Base-by-base conservation (phyloP, 1,140 invertebrate genomes). In the Archivesica marissinica region DNA sequence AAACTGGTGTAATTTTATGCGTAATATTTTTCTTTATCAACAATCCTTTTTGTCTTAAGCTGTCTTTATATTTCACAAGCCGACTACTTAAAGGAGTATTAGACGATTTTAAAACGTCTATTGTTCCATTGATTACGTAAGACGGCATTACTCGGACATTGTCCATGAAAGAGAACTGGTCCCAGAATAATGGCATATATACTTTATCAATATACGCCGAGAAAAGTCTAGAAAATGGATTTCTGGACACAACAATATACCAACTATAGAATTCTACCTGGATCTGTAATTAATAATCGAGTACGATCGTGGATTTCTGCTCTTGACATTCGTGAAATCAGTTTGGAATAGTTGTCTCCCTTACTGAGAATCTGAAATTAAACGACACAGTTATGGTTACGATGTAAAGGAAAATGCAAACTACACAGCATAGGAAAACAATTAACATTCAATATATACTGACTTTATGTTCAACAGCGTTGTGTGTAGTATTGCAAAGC, bases 201-300 rank as follows among this genome's bases (percentile, higher is more conserved):
- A 81, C 66, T 44, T 81, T 81, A 30, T 81, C 79, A 7, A 81
- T 23, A 33, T 54, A 81, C 3, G 79, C 79, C 7, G 79, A 81
- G 38, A 72, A 72, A 28, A 81, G 47, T 25, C 79, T 59, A 17
- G 64, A 41, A 52, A 54, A 81, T 28, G 79, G 79, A 81, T 81
- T 81, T 56, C 79, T 59, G 0, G 79, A 68, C 9, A 68, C 50
- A 1, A 81, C 30, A 28, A 81, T 47, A 20, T 44, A 72, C 17
- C 30, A 66, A n/a, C 52, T 56, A 2, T 72, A 56, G n/a, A 17
- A 81, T 70, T 38, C 25, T 6, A 2, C 20, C 33, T 15, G 79
- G 79, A 41, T 81, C 52, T 11, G 38, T 30, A 20, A 30, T 25
- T 39, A 81, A 47, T 15, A 6, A 15, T 17, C 39, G 30, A 17